These are phyloP conservation scores for Saturnia pavonia DNA, from an alignment of 2,888 invertebrate genomes.

Conservation along the genomic window DNA sequence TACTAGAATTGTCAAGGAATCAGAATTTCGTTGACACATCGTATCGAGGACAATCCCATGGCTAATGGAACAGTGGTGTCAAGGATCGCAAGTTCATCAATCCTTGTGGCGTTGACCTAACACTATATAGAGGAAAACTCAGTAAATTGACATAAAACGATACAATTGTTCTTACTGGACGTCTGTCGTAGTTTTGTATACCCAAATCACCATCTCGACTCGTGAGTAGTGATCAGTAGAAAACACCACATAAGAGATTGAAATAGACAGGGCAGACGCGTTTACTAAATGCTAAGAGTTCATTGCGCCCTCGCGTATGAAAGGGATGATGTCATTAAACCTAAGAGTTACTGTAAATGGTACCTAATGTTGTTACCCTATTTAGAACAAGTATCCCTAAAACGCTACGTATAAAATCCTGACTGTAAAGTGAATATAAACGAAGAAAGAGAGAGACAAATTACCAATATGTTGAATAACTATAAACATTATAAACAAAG, in stretches of 20 bases:
- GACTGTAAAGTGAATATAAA: too few species aligned
- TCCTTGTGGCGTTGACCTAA: background rate
- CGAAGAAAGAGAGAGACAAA: too few species aligned
- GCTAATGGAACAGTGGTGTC: background rate
- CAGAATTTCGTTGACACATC: background rate
- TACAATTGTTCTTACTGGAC: constrained; percentile 2
- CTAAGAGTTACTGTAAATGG: too few species aligned
- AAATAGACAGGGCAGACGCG: background rate
- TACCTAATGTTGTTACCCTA: too few species aligned
- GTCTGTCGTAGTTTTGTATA: background rate
- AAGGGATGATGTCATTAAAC: too few species aligned
- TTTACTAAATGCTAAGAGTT: background rate
- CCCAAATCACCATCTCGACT: background rate
- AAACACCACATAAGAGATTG: background rate
- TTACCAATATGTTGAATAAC: too few species aligned
- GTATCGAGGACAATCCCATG: background rate
- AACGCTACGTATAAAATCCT: too few species aligned
- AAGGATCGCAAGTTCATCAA: background rate
- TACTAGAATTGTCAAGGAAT: background rate
- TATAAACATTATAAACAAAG: too few species aligned
- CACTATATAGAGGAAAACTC: background rate
- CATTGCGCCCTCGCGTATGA: background rate
- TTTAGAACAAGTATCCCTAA: too few species aligned
- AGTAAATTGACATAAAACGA: background rate
- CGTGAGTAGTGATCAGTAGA: background rate